phyloP scores from a whole-genome alignment of 2,113 vertebrate genomes.

The Oenanthe melanoleuca region DNA sequence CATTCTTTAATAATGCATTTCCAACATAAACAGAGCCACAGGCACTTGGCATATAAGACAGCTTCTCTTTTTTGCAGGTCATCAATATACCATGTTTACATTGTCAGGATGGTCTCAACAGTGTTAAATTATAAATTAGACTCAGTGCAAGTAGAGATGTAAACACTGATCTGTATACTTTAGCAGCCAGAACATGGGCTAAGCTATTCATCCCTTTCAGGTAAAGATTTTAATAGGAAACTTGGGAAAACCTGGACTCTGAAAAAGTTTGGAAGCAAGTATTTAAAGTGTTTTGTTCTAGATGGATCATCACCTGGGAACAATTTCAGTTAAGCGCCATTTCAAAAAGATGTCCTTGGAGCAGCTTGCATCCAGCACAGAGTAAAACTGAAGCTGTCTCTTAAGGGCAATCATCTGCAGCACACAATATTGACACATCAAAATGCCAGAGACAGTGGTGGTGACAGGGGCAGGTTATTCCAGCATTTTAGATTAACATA shows the following conservation, averaged over 20 bases:
- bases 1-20: slow-evolving; percentile 66
- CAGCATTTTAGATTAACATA: slow-evolving; percentile 27
- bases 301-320: slow-evolving; percentile 11
- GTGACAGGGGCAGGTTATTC: slow-evolving; percentile 37
- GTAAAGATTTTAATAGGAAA: slow-evolving; percentile 49
- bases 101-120: slow-evolving; percentile 58
- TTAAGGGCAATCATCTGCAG: slow-evolving; percentile 5
- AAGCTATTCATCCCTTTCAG: slow-evolving; percentile 31
- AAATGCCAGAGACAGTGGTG: background rate
- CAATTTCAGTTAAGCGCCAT: background rate
- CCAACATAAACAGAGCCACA: slow-evolving; percentile 66
- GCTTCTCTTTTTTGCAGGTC: slow-evolving; percentile 65
- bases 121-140: slow-evolving; percentile 65
- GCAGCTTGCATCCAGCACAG: background rate
- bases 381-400: slow-evolving; percentile 19
- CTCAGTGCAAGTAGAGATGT: slow-evolving; percentile 25
- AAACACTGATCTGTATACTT: slow-evolving; percentile 42
- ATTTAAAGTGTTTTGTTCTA: slow-evolving; percentile 18
- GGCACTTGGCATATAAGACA: slow-evolving; percentile 56
- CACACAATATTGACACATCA: slow-evolving; percentile 22
- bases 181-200: background rate
- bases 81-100: slow-evolving; percentile 66
- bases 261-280: slow-evolving; percentile 22
- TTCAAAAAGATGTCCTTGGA: background rate
- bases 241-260: slow-evolving; percentile 26